Evolutionary conservation across 2,888 invertebrate species (phyloP).

Genomic region (Brachycybe producta): DNA sequence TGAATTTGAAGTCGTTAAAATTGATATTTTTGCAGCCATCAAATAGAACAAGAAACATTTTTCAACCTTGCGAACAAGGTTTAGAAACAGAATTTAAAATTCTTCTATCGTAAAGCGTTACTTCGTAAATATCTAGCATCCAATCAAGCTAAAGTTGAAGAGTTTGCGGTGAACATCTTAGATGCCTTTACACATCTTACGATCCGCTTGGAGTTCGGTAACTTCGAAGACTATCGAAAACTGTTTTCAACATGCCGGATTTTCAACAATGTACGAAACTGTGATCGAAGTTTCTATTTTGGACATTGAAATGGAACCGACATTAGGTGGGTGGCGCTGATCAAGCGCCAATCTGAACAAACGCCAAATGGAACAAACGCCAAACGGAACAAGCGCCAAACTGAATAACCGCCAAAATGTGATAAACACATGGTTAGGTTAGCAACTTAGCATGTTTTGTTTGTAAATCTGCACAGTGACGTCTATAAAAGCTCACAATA

Average conservation of each 20-base stretch:
- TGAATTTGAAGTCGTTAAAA: background rate
- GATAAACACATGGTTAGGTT: too few species aligned
- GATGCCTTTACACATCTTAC: background rate
- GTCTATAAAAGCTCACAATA: too few species aligned
- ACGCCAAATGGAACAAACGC: too few species aligned
- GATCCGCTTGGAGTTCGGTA: background rate
- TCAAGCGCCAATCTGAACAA: too few species aligned
- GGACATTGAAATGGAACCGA: background rate
- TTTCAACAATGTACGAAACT: background rate
- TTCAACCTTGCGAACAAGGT: too few species aligned
- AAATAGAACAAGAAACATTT: background rate
- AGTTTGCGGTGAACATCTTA: background rate
- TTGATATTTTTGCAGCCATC: background rate
- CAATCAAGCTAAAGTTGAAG: background rate
- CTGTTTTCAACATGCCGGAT: conserved; percentile 2
- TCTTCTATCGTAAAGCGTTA: background rate
- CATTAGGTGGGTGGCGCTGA: too few species aligned
- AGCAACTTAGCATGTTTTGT: too few species aligned
- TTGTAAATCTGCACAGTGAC: too few species aligned
- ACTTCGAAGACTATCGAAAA: background rate
- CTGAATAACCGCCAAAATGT: too few species aligned
- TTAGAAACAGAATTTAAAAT: background rate
- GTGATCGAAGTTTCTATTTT: background rate
- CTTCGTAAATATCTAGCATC: background rate
- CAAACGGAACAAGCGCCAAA: too few species aligned